Base-by-base conservation (phyloP, 2,113 vertebrate genomes). In the Lipophrys pholis region DNA sequence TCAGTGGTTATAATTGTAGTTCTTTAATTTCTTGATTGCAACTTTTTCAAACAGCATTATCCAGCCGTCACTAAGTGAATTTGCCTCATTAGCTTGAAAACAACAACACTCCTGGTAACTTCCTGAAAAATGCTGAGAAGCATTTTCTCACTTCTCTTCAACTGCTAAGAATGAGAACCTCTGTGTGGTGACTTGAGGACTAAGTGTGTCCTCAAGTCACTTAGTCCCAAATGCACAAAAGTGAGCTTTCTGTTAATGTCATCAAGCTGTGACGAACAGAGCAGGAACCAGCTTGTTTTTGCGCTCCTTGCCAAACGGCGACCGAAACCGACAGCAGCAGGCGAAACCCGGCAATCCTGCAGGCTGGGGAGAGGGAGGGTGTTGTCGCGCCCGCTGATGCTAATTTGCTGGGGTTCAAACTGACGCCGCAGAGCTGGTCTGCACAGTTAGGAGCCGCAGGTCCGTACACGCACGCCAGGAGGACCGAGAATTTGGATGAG, bases 281-380 rank as follows among this genome's bases (percentile, higher is more conserved):
- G 85, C 91, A 93, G 90, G 91, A 92, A 91, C 59, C 84, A 88
- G 88, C 91, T 90, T 93, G 91, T 81, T 86, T 81, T 53, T 74
- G 77, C 11, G 0, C 3, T 39, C n/a, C 69, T 30, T 89, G 87
- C 78, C 87, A 91, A 93, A 81, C 80, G 54, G 87, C 69, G 75
- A 93, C 90, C 91, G 91, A 93, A 93, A 93, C 91, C 81, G 78
- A 89, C 78, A 82, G 59, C 55, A 84, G 73, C 81, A 91, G 86
- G 87, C 90, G 90, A 93, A 92, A 93, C 91, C 84, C 89, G 90
- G 91, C 90, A 89, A 57, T 85, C 88, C 88, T 83, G 87, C 75
- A 80, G 79, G 72, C 84, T 65, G 58, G 76, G 72, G 71, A 76
- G 85, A 83, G 77, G 75, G 83, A 89, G 89, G 90, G 91, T 90